phyloP scores from a whole-genome alignment of 1,140 invertebrate genomes.

The Nasonia giraulti region DNA sequence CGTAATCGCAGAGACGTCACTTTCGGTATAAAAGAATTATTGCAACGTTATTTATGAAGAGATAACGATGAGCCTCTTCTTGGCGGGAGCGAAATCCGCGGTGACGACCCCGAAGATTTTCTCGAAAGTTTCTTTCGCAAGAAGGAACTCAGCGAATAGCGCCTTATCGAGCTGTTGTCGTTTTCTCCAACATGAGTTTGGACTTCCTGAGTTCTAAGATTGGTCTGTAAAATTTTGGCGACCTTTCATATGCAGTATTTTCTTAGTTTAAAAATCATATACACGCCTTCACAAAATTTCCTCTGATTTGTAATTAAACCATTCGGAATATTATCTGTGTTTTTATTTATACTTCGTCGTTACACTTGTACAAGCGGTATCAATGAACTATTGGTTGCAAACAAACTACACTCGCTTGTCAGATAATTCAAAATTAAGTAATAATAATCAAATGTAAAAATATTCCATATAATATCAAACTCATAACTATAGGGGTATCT shows the following conservation, averaged over 20 bases:
- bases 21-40: not conserved
- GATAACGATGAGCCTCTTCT: conserved; percentile 42
- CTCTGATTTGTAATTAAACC: no score
- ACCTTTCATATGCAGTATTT: no score
- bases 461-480: not conserved
- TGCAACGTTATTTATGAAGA: not conserved
- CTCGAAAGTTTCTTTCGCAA: no score
- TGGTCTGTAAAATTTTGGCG: no score
- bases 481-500: no score
- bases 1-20: conserved; percentile 6
- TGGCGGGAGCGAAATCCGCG: conserved; percentile 17
- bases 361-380: not conserved
- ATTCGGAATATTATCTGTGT: not conserved
- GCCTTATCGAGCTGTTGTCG: no score
- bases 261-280: no score
- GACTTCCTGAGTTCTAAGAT: no score
- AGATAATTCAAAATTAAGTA: not conserved
- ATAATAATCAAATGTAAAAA: not conserved
- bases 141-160: no score
- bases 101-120: not conserved
- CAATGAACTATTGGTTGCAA: not conserved
- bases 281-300: no score
- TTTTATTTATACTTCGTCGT: no score
- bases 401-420: not conserved
- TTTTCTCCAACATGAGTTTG: no score